Conservation (phyloP, 2,113 vertebrate genomes). For the Antidorcas marsupialis region DNA sequence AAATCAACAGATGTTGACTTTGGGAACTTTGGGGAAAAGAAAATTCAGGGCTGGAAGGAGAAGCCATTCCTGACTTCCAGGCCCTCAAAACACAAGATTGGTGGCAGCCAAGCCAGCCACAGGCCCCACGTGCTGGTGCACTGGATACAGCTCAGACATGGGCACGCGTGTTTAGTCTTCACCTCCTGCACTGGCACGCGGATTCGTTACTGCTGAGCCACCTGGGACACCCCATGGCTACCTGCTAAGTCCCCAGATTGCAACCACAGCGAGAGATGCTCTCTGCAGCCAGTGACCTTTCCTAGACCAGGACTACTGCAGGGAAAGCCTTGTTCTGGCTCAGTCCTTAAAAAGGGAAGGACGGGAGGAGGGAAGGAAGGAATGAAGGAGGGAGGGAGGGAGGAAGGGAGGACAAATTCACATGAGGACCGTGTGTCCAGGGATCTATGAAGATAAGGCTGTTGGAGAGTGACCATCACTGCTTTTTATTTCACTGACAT, state of each 20-base stretch:
- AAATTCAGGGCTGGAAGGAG: not conserved
- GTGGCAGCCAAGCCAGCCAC: not conserved
- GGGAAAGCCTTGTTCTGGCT: not conserved
- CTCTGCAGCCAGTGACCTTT: not conserved
- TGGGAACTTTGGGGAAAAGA: not conserved
- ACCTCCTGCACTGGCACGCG: not conserved
- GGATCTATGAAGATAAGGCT: not conserved
- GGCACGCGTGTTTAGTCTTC: not conserved
- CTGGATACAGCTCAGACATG: not conserved
- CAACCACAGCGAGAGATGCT: not conserved
- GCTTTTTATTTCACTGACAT: not conserved
- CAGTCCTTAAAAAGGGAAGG: not conserved
- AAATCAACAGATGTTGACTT: not conserved
- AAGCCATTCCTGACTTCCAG: not conserved
- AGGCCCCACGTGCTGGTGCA: not conserved
- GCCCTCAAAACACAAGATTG: not conserved
- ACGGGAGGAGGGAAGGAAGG: too few relatives aligned
- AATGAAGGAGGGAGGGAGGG: fast-evolving
- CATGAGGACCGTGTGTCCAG: fast-evolving
- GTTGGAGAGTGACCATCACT: not conserved
- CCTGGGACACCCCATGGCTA: not conserved
- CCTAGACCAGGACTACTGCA: not conserved
- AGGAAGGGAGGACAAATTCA: fast-evolving
- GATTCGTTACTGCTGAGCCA: not conserved
- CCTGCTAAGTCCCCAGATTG: not conserved